phyloP scores from a whole-genome alignment of 2,113 vertebrate genomes.

The Microcebus jonahi region DNA sequence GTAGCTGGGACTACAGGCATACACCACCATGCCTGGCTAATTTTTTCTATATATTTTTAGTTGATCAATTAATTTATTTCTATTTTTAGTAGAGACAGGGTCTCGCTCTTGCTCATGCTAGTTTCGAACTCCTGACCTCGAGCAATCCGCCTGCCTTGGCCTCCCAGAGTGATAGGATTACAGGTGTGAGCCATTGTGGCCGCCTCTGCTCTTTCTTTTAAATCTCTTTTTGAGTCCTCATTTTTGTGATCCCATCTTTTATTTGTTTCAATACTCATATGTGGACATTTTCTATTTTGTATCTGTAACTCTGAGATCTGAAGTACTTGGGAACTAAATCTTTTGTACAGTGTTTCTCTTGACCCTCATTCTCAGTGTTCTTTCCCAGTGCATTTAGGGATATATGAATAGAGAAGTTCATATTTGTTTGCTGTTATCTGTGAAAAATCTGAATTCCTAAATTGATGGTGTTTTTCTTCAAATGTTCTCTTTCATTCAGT shows the following conservation, averaged over 20 bases:
- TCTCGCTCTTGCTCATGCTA: too few relatives aligned
- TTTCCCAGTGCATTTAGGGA: neutral
- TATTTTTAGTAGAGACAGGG: too few relatives aligned
- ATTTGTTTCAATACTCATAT: neutral
- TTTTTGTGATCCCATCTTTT: neutral
- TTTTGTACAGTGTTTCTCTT: neutral
- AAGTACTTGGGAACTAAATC: neutral
- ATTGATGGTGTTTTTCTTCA: neutral
- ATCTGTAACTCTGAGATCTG: neutral
- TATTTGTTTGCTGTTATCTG: neutral
- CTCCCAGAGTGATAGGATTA: too few relatives aligned
- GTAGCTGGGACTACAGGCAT: too few relatives aligned
- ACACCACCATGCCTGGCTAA: too few relatives aligned
- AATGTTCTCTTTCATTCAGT: neutral
- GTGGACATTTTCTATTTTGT: neutral
- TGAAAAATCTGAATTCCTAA: neutral
- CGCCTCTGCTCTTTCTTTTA: neutral
- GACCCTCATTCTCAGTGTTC: neutral
- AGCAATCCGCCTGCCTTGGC: too few relatives aligned
- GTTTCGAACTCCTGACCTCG: too few relatives aligned
- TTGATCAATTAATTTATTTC: too few relatives aligned
- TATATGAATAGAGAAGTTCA: neutral
- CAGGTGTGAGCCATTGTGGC: too few relatives aligned
- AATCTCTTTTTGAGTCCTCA: neutral
- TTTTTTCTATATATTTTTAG: too few relatives aligned